phyloP scores from a whole-genome alignment of 2,797 vertebrate species.

The Gambusia yucatana region DNA sequence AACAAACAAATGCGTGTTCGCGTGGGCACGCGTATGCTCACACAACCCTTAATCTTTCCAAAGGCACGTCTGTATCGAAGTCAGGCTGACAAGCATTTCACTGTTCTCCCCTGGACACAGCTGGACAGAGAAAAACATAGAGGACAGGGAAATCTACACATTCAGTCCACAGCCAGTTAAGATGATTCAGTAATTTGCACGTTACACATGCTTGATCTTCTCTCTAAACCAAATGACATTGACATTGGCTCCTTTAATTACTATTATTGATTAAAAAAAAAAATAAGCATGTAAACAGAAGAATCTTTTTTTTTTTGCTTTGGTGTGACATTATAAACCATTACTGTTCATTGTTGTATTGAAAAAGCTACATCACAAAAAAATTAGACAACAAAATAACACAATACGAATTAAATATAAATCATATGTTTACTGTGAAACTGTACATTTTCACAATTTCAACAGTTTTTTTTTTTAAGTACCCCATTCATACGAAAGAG shows the following conservation, averaged over 20 bases:
- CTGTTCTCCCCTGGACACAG: constrained; percentile 79
- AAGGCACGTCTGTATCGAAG: constrained; percentile 78
- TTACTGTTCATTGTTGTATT: neutral
- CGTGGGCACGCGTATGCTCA: constrained; percentile 16
- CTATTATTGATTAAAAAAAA: neutral
- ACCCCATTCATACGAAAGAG: neutral
- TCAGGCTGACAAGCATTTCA: constrained; percentile 79
- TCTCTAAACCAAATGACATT: neutral
- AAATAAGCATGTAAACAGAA: neutral
- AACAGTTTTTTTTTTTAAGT: no score
- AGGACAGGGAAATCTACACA: constrained; percentile 61
- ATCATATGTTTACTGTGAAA: neutral
- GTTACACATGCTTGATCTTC: constrained; percentile 25
- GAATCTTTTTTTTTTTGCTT: neutral
- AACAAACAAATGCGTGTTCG: constrained; percentile 24
- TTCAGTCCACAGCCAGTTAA: constrained; percentile 52
- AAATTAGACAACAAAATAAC: neutral
- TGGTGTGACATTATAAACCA: neutral
- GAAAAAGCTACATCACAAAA: neutral
- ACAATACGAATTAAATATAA: neutral
- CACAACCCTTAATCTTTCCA: constrained; percentile 72
- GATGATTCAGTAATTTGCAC: constrained; percentile 32
- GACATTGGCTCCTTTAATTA: neutral
- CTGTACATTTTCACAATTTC: neutral
- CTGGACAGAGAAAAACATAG: constrained; percentile 75